Evolutionary conservation across 2,888 invertebrate species (phyloP), one percentile per base, ranked within the genome.

Genomic region (Ctena decussata): DNA sequence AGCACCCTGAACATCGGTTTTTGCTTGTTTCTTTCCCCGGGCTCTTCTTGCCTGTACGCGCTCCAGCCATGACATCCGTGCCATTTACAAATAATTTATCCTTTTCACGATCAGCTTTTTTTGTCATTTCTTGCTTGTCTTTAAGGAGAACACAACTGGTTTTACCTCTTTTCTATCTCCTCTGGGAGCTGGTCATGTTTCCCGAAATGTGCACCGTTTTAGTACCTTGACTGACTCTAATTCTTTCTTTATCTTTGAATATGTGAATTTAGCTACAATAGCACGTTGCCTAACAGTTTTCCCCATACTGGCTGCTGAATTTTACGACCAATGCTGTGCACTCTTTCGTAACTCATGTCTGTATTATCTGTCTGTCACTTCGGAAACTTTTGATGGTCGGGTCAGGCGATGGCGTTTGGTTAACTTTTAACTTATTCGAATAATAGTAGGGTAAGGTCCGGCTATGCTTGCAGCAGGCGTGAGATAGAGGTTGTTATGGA

Each of bases 181-280:
- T 37, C 39, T 18, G 70, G 70, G 41, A 70, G 37, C 70, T 70
- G 70, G 32, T n/a, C n/a, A n/a, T n/a, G n/a, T n/a, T n/a, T n/a
- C n/a, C n/a, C 11, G 27, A 6, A 27, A 30, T 69, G 11, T 30
- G 8, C 21, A 35, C 69, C 69, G 6, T 37, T 32, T 32, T 27
- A 37, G 32, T 30, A 18, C 18, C 21, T 32, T 6, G 27, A 12
- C 70, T 11, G n/a, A n/a, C 37, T 24, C 70, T 15, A 12, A 70
- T 37, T 15, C 12, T 37, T 70, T 70, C 39, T 70, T 37, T 70
- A 8, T 70, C 70, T 70, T 70, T 37, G n/a, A 70, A 37, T 12
- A 70, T 2, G 70, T 70, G n/a, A 70, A 70, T 24, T 70, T 70
- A 2, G 70, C 70, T 8, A 70, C 41, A 37, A 35, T 37, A n/a